Evolutionary conservation across 2,888 invertebrate genomes (phyloP).

Genomic region (Cremastinae sp.): DNA sequence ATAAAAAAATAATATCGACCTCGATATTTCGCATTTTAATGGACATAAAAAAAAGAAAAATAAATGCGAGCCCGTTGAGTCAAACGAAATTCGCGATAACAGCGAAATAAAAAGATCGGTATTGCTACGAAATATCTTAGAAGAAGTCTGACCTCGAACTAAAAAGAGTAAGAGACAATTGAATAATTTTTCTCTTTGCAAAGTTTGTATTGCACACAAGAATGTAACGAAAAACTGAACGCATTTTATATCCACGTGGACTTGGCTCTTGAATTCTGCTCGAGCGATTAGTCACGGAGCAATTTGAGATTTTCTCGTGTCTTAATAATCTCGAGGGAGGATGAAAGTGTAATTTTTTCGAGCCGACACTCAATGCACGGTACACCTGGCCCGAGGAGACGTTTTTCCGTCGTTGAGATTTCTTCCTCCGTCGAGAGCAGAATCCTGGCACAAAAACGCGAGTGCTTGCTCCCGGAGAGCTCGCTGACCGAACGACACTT

Average conservation of each 20-base stretch:
- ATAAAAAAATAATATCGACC: too few species aligned
- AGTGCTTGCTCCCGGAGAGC: slow-evolving; percentile 29
- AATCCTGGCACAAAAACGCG: slow-evolving; percentile 2
- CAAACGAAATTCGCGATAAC: not conserved
- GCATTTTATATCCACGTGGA: not conserved
- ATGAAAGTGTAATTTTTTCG: slow-evolving; percentile 40
- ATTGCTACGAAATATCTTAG: slow-evolving; percentile 5
- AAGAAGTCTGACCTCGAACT: slow-evolving; percentile 39
- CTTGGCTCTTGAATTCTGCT: slow-evolving; percentile 33
- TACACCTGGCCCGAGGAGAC: slow-evolving; percentile 3
- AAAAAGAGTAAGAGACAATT: slow-evolving; percentile 17
- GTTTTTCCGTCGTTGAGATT: slow-evolving; percentile 2
- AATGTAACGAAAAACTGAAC: slow-evolving; percentile 12
- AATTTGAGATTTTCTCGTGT: slow-evolving; percentile 46
- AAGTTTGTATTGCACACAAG: not conserved
- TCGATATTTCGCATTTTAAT: not conserved
- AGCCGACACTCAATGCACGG: not conserved
- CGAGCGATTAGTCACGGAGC: slow-evolving; percentile 44
- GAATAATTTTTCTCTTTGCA: slow-evolving; percentile 9
- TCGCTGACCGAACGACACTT: slow-evolving; percentile 13
- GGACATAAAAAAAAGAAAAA: not conserved
- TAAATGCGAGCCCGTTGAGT: not conserved
- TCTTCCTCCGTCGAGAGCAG: not conserved
- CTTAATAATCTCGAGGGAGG: slow-evolving; percentile 2
- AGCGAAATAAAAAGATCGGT: slow-evolving; percentile 33